Conservation (phyloP, 1,140 invertebrate genomes). For the Zaprionus vittiger region DNA sequence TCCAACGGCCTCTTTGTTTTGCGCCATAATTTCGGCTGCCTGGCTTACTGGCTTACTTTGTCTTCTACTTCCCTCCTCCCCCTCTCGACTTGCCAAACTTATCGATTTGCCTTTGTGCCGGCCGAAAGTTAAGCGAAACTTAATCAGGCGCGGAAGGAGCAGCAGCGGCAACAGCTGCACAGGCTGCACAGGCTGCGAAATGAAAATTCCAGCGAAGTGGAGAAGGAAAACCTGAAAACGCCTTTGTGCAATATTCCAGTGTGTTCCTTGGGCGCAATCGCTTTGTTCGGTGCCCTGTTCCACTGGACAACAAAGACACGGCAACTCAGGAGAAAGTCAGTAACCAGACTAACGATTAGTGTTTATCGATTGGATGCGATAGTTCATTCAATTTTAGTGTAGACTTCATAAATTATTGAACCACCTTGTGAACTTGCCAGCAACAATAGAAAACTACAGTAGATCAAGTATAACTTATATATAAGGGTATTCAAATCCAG, state of each 20-base stretch:
- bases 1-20: constrained; percentile 3
- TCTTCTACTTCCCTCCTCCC: background rate
- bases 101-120: constrained; percentile 63
- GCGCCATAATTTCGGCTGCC: background rate
- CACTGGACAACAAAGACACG: constrained; percentile 13
- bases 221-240: constrained; percentile 26
- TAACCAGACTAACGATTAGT: background rate
- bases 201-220: constrained; percentile 1
- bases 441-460: too few relatives aligned
- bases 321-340: background rate
- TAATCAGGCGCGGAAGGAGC: constrained; percentile 60
- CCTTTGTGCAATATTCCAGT: constrained; percentile 26
- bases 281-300: constrained; percentile 36
- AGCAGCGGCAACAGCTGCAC: constrained; percentile 40
- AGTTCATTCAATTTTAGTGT: too few relatives aligned
- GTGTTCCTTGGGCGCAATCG: constrained; percentile 12
- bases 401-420: too few relatives aligned
- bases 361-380: background rate
- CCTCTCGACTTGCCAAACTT: constrained; percentile 24
- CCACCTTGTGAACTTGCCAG: too few relatives aligned
- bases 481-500: too few relatives aligned
- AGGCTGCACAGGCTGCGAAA: constrained; percentile 13
- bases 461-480: too few relatives aligned
- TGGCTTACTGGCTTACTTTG: background rate
- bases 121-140: constrained; percentile 55